These are phyloP conservation scores for Pantherophis vulpinus DNA, from an alignment of 2,797 vertebrate genomes.

Conservation along the genomic window DNA sequence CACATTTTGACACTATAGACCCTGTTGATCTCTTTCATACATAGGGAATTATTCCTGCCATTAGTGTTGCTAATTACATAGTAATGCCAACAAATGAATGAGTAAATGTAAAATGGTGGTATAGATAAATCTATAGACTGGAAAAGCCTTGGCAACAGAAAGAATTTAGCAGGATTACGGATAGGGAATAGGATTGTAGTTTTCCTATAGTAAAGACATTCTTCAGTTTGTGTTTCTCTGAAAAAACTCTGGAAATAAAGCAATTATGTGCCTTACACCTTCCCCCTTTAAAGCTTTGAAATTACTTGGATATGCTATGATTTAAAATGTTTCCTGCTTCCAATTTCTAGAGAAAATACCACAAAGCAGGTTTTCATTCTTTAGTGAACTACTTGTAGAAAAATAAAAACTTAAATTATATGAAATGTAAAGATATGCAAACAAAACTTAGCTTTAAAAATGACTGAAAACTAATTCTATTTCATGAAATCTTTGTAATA, in stretches of 20 bases:
- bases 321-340: background rate
- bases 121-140: background rate
- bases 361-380: background rate
- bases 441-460: background rate
- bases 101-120: background rate
- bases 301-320: background rate
- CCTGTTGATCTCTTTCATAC: background rate
- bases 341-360: background rate
- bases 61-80: background rate
- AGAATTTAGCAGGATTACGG: background rate
- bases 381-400: background rate
- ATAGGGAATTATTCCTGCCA: background rate
- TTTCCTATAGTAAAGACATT: background rate
- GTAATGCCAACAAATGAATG: background rate
- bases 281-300: background rate
- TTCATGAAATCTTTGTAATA: background rate
- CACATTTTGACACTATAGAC: background rate
- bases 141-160: background rate
- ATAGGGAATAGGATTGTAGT: background rate
- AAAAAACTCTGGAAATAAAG: background rate
- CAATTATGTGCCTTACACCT: background rate
- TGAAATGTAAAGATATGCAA: background rate
- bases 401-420: background rate
- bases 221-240: background rate
- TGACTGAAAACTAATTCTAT: background rate